Evolutionary conservation across 1,140 invertebrate genomes (phyloP).

Genomic region (Magallana gigas): DNA sequence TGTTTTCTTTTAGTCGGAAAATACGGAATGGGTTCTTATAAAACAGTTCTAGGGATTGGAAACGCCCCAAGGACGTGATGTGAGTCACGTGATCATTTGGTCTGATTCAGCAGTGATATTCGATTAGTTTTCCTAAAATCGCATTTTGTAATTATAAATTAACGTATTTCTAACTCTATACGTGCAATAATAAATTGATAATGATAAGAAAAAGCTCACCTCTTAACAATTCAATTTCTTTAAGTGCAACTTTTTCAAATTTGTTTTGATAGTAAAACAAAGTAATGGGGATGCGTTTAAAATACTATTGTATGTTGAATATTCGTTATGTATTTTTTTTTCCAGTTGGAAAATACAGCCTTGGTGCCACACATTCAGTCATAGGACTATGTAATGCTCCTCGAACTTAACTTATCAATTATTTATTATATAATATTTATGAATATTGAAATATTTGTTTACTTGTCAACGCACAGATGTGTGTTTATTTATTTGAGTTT

Average conservation of each 20-base stretch:
- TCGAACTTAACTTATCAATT: conserved; percentile 35
- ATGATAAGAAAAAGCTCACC: too few species aligned
- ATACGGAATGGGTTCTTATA: conserved; percentile 74
- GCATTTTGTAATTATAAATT: too few species aligned
- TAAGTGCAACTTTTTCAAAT: too few species aligned
- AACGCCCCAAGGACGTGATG: conserved; percentile 62
- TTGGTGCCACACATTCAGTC: conserved; percentile 29
- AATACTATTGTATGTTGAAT: too few species aligned
- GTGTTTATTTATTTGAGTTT: neutral
- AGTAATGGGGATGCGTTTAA: too few species aligned
- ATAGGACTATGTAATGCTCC: conserved; percentile 39
- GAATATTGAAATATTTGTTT: conserved; percentile 3
- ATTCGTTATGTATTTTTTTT: neutral
- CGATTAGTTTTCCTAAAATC: neutral
- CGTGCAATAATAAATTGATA: too few species aligned
- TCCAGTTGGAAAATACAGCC: conserved; percentile 37
- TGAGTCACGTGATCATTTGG: conserved; percentile 11
- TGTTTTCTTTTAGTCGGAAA: conserved; percentile 71
- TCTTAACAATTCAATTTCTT: too few species aligned
- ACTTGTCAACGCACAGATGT: neutral
- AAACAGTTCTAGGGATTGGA: conserved; percentile 70
- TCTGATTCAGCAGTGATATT: neutral
- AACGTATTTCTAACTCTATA: too few species aligned
- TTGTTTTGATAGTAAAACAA: too few species aligned
- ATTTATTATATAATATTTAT: neutral